phyloP scores from a whole-genome alignment of 1,140 invertebrate species.

The Bombus ignitus region DNA sequence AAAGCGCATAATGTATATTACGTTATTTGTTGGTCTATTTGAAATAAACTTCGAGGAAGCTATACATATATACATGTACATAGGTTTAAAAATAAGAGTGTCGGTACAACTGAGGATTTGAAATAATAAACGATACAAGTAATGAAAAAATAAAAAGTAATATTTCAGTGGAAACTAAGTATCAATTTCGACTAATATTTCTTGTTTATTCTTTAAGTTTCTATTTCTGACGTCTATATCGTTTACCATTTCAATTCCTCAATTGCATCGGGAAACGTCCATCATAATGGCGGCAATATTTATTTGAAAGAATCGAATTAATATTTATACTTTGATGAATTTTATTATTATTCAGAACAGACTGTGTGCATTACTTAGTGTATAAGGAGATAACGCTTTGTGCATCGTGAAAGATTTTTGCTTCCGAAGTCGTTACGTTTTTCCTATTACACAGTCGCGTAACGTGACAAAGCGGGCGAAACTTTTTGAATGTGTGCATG shows the following conservation, averaged over 20 bases:
- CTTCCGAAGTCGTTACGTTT: background rate
- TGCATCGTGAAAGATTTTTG: background rate
- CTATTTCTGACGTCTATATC: background rate
- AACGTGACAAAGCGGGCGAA: background rate
- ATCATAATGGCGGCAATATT: conserved; percentile 7
- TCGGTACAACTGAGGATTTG: background rate
- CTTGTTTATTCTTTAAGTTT: background rate
- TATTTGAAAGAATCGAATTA: conserved; percentile 1
- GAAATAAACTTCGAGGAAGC: background rate
- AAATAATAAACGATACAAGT: background rate
- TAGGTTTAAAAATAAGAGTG: background rate
- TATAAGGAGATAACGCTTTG: conserved; percentile 6
- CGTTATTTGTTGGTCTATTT: background rate
- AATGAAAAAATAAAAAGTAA: background rate
- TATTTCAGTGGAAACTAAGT: background rate
- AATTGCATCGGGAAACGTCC: too few relatives aligned
- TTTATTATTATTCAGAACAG: background rate
- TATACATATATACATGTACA: too few relatives aligned
- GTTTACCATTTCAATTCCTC: background rate
- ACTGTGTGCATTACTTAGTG: background rate
- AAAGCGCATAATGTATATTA: background rate
- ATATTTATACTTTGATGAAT: background rate
- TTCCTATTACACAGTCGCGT: background rate
- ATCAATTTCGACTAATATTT: background rate
- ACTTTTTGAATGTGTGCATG: background rate